These are phyloP conservation scores for Molossus alvarezi DNA, from an alignment of 2,797 vertebrate species.

Conservation along the genomic window DNA sequence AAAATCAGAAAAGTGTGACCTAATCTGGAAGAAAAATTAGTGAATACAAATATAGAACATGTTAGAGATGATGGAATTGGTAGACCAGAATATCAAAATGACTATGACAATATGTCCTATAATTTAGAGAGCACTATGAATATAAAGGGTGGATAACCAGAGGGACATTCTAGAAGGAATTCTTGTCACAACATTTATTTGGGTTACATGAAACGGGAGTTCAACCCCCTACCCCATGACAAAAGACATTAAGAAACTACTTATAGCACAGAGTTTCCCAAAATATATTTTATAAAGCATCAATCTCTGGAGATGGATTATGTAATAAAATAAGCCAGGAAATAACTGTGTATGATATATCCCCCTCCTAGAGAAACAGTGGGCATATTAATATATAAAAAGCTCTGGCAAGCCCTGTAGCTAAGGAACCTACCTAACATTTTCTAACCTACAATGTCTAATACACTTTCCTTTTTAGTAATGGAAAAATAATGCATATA, in stretches of 20 bases:
- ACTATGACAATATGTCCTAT: neutral
- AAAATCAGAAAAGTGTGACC: neutral
- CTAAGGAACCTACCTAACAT: neutral
- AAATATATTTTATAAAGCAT: constrained; percentile 26
- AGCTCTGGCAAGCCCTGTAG: neutral
- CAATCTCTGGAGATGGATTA: neutral
- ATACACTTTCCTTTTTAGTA: neutral
- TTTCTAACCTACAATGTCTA: neutral
- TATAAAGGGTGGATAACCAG: neutral
- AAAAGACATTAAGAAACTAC: neutral
- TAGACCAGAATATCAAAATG: neutral
- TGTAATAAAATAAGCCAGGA: constrained; percentile 21
- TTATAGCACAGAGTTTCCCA: neutral
- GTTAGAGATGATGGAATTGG: neutral
- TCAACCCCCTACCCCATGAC: neutral
- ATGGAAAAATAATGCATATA: neutral
- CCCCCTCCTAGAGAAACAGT: neutral
- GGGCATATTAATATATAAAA: neutral
- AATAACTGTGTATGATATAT: neutral
- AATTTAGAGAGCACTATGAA: neutral
- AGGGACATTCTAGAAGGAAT: neutral
- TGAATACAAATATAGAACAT: neutral
- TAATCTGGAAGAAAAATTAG: neutral
- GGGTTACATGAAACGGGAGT: neutral
- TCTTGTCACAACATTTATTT: neutral